phyloP scores from a whole-genome alignment of 2,888 invertebrate genomes.

The Pyrgus malvae region DNA sequence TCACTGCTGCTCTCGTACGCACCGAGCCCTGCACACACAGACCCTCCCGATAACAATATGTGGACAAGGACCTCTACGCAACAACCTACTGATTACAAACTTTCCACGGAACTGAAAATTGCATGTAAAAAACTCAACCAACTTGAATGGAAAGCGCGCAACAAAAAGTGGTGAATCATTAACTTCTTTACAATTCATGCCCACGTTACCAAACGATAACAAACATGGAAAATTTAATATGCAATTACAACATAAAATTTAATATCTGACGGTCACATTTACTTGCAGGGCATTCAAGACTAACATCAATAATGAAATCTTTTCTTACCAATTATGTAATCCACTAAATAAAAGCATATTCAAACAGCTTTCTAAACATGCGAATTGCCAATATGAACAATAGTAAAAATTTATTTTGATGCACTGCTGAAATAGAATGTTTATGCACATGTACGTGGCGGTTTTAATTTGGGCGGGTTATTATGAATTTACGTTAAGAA shows the following conservation, averaged over 20 bases:
- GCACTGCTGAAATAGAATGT: conserved; percentile 63
- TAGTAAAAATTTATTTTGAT: conserved; percentile 45
- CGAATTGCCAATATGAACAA: conserved; percentile 55
- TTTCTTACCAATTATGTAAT: conserved; percentile 60
- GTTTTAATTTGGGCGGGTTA: conserved; percentile 31
- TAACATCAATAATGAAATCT: conserved; percentile 54
- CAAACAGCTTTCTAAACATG: conserved; percentile 31
- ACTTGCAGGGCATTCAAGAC: not conserved
- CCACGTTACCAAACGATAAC: not conserved
- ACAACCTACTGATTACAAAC: not conserved
- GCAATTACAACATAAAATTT: no score
- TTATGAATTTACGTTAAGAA: conserved; percentile 21
- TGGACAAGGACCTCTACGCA: not conserved
- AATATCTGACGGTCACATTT: not conserved
- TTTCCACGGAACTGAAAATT: no score
- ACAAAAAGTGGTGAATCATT: no score
- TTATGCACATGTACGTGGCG: conserved; percentile 56
- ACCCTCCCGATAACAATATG: conserved; percentile 35
- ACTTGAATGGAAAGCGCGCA: no score
- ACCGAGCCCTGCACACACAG: conserved; percentile 87
- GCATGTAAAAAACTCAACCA: no score
- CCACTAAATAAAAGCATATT: conserved; percentile 26
- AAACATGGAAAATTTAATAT: no score
- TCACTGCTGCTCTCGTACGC: conserved; percentile 90
- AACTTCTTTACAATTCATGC: not conserved